A percentile compares a stretch with the other conserved stretches of the same genome.
Conservation (phyloP, 64 coral and sea anemone species). For the Catalaphyllia jardinei region DNA sequence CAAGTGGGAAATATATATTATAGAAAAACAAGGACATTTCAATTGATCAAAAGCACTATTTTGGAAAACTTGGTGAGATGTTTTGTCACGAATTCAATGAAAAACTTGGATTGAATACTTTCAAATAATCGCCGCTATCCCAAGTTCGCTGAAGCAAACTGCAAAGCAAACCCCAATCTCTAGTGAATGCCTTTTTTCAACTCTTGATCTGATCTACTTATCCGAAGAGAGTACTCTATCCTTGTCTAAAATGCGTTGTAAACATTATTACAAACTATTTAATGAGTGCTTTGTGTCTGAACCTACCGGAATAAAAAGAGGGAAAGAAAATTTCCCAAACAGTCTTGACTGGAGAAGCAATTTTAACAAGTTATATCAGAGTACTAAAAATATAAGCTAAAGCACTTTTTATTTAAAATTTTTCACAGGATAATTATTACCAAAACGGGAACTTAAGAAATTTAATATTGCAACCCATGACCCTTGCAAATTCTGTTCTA, state of each 20-base stretch:
- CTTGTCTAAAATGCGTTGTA: slow-evolving; percentile 9
- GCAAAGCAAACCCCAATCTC: background rate
- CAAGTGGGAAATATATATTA: too few relatives aligned
- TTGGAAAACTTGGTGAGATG: too few relatives aligned
- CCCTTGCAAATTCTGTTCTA: too few relatives aligned
- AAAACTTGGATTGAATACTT: too few relatives aligned
- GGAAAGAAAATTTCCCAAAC: background rate
- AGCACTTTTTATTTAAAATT: background rate
- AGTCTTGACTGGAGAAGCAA: background rate
- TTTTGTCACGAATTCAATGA: too few relatives aligned
- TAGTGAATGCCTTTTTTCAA: background rate
- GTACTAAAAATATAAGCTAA: background rate
- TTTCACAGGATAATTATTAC: background rate
- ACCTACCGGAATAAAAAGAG: background rate
- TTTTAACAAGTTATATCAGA: background rate
- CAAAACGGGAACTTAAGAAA: background rate
- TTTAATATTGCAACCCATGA: too few relatives aligned
- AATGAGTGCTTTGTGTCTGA: background rate
- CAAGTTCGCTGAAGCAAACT: too few relatives aligned
- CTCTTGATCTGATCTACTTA: background rate
- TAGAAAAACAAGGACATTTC: too few relatives aligned
- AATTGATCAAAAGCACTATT: too few relatives aligned
- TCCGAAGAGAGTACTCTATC: background rate
- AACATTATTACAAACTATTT: background rate
- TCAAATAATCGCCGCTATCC: too few relatives aligned